Conservation (phyloP, 64 coral and sea anemone genomes). For the Montipora sp. region DNA sequence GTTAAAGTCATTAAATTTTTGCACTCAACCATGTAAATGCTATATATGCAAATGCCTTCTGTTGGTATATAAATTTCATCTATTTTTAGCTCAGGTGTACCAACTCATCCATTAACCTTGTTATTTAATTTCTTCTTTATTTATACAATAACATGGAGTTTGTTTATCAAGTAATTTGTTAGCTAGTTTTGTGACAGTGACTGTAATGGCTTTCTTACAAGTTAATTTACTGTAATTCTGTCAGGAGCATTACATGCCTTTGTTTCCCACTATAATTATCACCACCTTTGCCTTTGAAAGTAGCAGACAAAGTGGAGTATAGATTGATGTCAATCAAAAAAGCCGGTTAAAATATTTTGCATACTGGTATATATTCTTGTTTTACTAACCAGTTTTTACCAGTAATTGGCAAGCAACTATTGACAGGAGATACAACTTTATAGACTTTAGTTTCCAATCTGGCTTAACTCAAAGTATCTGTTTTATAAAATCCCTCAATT, state of each 20-base stretch:
- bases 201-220: no score
- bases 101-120: background rate
- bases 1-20: background rate
- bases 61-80: background rate
- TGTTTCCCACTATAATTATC: background rate
- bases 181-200: no score
- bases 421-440: no score
- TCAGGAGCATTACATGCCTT: no score
- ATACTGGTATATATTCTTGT: background rate
- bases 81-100: background rate
- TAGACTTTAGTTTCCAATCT: no score
- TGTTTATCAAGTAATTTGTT: no score
- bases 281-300: background rate
- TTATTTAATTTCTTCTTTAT: background rate
- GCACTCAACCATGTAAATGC: background rate
- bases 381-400: no score
- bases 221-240: no score
- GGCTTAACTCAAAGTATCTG: no score
- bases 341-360: background rate
- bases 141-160: no score
- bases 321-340: background rate
- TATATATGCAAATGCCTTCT: background rate
- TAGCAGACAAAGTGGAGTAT: background rate
- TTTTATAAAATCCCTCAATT: no score
- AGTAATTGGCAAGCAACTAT: no score